A percentile compares a stretch with the other conserved stretches of the same genome.
These are phyloP conservation scores for Pygathrix nemaeus DNA, from an alignment of 2,113 vertebrate genomes.

Conservation along the genomic window DNA sequence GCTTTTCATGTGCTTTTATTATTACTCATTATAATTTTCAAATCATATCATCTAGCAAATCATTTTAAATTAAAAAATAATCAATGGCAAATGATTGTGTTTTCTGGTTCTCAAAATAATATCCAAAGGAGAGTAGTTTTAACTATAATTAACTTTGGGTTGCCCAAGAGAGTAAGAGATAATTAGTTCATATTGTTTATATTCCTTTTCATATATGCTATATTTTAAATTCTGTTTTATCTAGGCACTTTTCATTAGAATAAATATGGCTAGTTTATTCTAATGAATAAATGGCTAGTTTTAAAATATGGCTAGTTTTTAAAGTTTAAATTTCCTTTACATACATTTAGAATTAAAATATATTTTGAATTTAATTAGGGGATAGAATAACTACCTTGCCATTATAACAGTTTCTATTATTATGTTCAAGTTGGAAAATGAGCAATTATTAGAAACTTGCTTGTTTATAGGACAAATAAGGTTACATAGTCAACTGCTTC, in stretches of 20 bases:
- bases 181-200: not conserved
- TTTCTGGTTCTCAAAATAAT: conserved; percentile 46
- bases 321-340: conserved; percentile 16
- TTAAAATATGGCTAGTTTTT: not conserved
- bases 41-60: not conserved
- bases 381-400: not conserved
- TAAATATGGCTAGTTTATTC: not conserved
- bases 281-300: no score
- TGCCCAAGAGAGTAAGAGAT: not conserved
- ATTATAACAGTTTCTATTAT: not conserved
- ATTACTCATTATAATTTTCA: conserved; percentile 8
- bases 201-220: not conserved
- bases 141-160: not conserved
- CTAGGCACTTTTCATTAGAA: not conserved
- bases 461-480: conserved; percentile 28
- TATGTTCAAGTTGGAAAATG: not conserved
- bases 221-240: conserved; percentile 19
- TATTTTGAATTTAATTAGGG: conserved; percentile 41
- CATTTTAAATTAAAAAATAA: conserved; percentile 19
- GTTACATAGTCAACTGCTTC: not conserved
- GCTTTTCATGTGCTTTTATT: not conserved
- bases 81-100: not conserved
- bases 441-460: not conserved
- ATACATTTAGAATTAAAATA: conserved; percentile 19
- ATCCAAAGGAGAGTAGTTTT: not conserved